phyloP scores from a whole-genome alignment of 2,113 vertebrate genomes.

The Neotoma lepida region DNA sequence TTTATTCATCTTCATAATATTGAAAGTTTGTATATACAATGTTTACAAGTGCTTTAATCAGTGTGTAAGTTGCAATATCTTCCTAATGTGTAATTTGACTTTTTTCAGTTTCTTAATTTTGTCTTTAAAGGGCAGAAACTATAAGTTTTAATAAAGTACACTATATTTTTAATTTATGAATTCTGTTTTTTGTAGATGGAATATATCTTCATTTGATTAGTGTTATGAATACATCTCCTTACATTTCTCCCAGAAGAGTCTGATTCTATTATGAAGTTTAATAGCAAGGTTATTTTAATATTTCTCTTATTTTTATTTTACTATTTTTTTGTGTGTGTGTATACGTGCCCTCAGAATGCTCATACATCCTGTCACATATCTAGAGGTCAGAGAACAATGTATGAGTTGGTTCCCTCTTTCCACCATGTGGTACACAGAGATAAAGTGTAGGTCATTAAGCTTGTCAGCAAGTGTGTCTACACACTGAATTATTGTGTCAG shows the following conservation, averaged over 20 bases:
- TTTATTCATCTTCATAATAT: background rate
- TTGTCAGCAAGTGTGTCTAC: background rate
- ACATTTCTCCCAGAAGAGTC: background rate
- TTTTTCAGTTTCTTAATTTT: background rate
- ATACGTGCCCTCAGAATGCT: background rate
- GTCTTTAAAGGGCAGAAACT: background rate
- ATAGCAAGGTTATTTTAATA: background rate
- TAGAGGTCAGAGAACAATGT: background rate
- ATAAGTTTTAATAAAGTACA: background rate
- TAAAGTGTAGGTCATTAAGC: background rate
- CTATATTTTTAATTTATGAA: background rate
- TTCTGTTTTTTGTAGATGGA: background rate
- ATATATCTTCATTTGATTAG: background rate
- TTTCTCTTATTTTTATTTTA: background rate
- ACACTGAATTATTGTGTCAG: background rate
- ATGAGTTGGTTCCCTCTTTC: background rate
- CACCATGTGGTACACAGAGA: background rate
- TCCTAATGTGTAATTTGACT: background rate
- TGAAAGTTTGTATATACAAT: background rate
- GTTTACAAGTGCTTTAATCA: background rate
- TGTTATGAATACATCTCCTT: background rate
- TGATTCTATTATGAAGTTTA: background rate
- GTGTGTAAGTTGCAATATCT: background rate
- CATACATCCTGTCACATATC: background rate
- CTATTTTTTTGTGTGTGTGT: background rate